A percentile compares a stretch with the other conserved stretches of the same genome.
Conservation (phyloP, 2,113 vertebrate genomes). For the Podiceps cristatus region DNA sequence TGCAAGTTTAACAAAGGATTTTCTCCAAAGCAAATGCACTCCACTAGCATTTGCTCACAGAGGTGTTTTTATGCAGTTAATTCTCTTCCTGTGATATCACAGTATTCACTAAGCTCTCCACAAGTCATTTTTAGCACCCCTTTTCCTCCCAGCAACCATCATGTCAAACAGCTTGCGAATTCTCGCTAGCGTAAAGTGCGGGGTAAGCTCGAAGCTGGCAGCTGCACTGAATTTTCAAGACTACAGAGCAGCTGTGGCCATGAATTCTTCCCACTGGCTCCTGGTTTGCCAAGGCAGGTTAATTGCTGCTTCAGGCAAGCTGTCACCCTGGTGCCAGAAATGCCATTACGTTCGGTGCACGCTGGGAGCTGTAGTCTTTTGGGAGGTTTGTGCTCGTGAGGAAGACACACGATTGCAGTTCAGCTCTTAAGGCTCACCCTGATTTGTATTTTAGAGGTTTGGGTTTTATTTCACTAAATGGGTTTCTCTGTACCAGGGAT, state of each 20-base stretch:
- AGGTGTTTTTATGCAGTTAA: not conserved
- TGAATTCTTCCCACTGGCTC: not conserved
- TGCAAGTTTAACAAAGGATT: not conserved
- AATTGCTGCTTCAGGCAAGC: not conserved
- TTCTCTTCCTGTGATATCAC: not conserved
- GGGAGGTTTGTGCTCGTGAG: not conserved
- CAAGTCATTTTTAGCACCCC: not conserved
- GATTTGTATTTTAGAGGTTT: not conserved
- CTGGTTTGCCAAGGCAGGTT: conserved; percentile 3
- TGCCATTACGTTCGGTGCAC: not conserved
- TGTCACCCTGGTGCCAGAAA: not conserved
- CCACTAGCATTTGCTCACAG: not conserved
- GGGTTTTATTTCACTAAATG: not conserved
- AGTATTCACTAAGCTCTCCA: not conserved
- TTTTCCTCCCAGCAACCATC: not conserved
- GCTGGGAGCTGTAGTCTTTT: conserved; percentile 7
- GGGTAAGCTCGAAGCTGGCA: not conserved
- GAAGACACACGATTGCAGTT: fast-evolving
- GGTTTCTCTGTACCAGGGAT: not conserved
- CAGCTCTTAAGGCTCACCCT: not conserved
- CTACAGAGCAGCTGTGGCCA: not conserved
- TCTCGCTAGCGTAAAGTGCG: not conserved
- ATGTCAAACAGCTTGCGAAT: not conserved
- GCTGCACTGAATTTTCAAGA: not conserved
- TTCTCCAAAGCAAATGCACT: not conserved